Percentiles rank a stretch among this genome's conserved stretches.
These are phyloP conservation scores for Antheraea yamamai DNA, from an alignment of 2,888 invertebrate genomes.

Conservation along the genomic window DNA sequence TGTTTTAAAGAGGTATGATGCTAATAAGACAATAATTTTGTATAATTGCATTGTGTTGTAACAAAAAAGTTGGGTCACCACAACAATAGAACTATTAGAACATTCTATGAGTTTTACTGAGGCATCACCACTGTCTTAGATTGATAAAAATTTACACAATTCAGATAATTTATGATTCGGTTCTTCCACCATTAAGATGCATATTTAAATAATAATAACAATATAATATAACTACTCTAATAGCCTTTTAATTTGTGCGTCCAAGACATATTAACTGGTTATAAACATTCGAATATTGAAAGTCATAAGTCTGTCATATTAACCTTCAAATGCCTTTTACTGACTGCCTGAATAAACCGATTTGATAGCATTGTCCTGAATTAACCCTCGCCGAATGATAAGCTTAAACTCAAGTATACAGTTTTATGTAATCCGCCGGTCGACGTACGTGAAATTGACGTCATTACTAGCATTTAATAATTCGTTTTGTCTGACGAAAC, in stretches of 20 bases:
- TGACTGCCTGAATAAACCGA: background rate
- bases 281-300: background rate
- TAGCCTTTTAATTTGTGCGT: background rate
- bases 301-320: background rate
- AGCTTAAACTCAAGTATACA: background rate
- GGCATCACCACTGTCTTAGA: too few relatives aligned
- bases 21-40: too few relatives aligned
- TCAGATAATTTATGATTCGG: background rate
- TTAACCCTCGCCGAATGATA: background rate
- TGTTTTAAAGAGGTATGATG: too few relatives aligned
- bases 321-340: background rate
- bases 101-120: too few relatives aligned
- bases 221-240: too few relatives aligned
- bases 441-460: background rate
- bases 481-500: slow-evolving; percentile 34
- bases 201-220: background rate
- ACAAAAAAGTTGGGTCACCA: too few relatives aligned
- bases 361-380: background rate
- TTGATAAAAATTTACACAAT: background rate
- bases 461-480: background rate
- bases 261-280: background rate
- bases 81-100: too few relatives aligned
- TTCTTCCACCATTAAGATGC: background rate
- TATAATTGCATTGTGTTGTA: too few relatives aligned
- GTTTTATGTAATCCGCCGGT: background rate